These are phyloP conservation scores for Sarcophaga carnaria DNA, from an alignment of 2,888 invertebrate species.

Conservation along the genomic window DNA sequence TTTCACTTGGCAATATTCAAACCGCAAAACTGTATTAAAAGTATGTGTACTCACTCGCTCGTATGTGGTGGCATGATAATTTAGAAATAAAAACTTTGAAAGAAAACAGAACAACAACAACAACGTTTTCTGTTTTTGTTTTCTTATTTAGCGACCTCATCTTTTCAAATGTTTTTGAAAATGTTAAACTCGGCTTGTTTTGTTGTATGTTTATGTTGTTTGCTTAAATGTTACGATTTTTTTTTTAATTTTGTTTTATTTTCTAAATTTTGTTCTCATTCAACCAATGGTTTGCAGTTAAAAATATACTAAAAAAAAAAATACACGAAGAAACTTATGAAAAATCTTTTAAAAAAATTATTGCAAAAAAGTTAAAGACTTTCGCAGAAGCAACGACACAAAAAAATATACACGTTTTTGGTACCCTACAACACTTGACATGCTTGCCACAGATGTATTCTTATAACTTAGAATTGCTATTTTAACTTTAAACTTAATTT, in stretches of 20 bases:
- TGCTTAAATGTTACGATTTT: neutral
- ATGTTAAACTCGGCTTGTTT: slow-evolving; percentile 34
- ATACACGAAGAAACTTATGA: slow-evolving; percentile 11
- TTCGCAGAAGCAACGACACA: slow-evolving; percentile 8
- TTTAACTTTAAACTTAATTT: too few species aligned
- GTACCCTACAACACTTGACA: slow-evolving; percentile 14
- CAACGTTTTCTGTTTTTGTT: neutral
- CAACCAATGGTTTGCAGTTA: neutral
- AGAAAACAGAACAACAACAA: slow-evolving; percentile 3
- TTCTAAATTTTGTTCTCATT: slow-evolving; percentile 26
- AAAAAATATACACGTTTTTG: slow-evolving; percentile 1
- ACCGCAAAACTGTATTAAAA: neutral
- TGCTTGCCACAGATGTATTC: too few species aligned
- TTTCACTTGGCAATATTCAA: neutral
- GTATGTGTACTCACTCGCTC: neutral
- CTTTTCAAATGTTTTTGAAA: slow-evolving; percentile 41
- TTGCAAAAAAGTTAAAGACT: slow-evolving; percentile 27
- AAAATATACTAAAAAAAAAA: slow-evolving; percentile 36
- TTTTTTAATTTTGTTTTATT: neutral
- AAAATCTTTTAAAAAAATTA: slow-evolving; percentile 30
- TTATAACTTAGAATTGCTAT: too few species aligned
- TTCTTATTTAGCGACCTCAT: slow-evolving; percentile 50
- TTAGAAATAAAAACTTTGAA: neutral
- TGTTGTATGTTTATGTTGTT: slow-evolving; percentile 13
- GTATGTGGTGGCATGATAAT: neutral